These are phyloP conservation scores for Leptopilina drosophilae DNA, from an alignment of 2,888 invertebrate genomes.

Conservation along the genomic window DNA sequence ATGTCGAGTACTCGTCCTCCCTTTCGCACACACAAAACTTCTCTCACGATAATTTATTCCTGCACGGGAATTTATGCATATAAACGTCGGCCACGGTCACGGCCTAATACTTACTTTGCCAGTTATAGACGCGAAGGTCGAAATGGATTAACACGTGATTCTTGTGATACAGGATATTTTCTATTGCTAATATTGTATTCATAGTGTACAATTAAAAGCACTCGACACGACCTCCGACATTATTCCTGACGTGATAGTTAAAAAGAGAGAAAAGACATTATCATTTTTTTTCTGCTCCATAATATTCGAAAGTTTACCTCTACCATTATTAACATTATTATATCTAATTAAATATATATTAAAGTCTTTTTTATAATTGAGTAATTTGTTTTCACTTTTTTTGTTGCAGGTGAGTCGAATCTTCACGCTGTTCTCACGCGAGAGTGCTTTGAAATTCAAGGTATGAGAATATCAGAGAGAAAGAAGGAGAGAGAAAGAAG, in stretches of 20 bases:
- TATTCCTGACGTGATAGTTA: neutral
- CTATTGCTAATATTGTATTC: constrained; percentile 22
- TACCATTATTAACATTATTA: neutral
- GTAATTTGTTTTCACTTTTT: neutral
- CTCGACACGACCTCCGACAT: neutral
- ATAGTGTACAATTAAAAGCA: constrained; percentile 33
- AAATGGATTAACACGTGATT: constrained; percentile 43
- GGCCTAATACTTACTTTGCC: constrained; percentile 39
- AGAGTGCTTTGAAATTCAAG: constrained; percentile 9
- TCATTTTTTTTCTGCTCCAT: neutral
- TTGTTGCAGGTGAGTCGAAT: constrained; percentile 32
- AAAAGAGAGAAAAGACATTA: neutral
- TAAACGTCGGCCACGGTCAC: constrained; percentile 43
- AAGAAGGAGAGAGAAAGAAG: too few species aligned
- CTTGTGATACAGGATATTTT: constrained; percentile 8
- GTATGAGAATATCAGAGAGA: neutral
- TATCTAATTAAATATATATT: neutral
- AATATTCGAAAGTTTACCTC: neutral
- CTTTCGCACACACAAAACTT: constrained; percentile 43
- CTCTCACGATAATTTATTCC: constrained; percentile 44
- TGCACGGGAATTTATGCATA: constrained; percentile 24
- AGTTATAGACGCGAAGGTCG: constrained; percentile 45
- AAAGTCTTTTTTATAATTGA: neutral
- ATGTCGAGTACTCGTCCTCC: constrained; percentile 36
- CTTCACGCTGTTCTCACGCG: constrained; percentile 24